Conservation (phyloP, 2,113 vertebrate genomes). For the Rhinolophus sinicus region DNA sequence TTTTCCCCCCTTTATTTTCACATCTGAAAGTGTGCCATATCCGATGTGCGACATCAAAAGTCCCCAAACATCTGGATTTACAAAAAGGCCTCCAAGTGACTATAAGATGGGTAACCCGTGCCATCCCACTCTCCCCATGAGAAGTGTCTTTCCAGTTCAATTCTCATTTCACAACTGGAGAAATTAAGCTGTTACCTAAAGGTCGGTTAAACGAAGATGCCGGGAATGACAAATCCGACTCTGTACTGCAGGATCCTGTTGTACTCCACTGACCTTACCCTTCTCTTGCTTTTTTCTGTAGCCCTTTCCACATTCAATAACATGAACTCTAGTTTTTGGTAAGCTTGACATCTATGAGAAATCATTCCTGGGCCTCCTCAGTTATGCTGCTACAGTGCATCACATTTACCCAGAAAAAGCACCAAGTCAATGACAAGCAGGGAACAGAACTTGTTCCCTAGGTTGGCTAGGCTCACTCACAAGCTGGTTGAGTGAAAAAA, state of each 20-base stretch:
- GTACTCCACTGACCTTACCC: neutral
- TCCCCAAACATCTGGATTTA: neutral
- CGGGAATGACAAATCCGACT: neutral
- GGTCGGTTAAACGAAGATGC: neutral
- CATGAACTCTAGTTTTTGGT: neutral
- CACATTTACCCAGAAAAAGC: neutral
- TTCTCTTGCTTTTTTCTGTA: neutral
- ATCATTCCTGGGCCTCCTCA: neutral
- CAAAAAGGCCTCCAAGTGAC: neutral
- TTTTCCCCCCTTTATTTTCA: neutral
- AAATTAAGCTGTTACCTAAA: neutral
- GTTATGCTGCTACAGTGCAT: neutral
- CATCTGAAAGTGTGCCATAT: neutral
- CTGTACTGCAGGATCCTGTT: neutral
- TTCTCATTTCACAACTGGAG: neutral
- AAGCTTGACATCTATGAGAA: neutral
- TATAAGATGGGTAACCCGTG: neutral
- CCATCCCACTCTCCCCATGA: neutral
- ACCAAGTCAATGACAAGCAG: neutral
- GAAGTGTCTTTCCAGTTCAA: neutral
- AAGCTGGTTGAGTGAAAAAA: constrained; percentile 9
- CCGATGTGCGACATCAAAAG: neutral
- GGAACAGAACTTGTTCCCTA: neutral
- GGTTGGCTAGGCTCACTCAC: neutral
- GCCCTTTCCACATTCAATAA: neutral